Conservation (phyloP, 2,888 invertebrate species). For the Drosophila kuntzei region DNA sequence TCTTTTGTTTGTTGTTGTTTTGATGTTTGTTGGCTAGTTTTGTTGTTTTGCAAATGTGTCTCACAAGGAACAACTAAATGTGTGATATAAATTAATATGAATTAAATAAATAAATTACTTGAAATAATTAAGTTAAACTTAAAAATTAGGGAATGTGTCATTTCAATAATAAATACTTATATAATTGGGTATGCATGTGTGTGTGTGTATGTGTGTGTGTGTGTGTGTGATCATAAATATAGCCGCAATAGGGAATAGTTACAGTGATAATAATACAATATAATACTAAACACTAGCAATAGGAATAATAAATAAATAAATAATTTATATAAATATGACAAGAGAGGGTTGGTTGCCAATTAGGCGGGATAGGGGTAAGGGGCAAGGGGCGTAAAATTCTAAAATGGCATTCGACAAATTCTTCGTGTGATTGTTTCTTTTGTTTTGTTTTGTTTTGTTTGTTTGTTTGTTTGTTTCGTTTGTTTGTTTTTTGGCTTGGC, state of each 20-base stretch:
- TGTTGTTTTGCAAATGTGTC: not conserved
- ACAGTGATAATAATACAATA: slow-evolving; percentile 20
- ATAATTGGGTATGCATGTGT: not conserved
- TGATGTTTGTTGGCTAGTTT: slow-evolving; percentile 18
- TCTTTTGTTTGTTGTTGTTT: slow-evolving; percentile 39
- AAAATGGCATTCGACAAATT: slow-evolving; percentile 61
- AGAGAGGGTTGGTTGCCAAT: not conserved
- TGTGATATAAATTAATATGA: slow-evolving; percentile 6
- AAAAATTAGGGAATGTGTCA: slow-evolving; percentile 20
- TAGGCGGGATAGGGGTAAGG: not conserved
- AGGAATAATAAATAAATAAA: slow-evolving; percentile 53
- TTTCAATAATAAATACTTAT: slow-evolving; percentile 37
- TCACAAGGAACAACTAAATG: slow-evolving; percentile 20
- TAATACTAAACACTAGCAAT: slow-evolving; percentile 37
- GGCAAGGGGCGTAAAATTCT: slow-evolving; percentile 34
- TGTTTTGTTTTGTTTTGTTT: not conserved
- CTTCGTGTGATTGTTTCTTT: slow-evolving; percentile 18
- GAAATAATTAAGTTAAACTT: slow-evolving; percentile 14
- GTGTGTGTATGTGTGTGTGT: slow-evolving; percentile 16
- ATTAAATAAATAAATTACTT: slow-evolving; percentile 30
- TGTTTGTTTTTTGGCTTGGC: slow-evolving; percentile 24
- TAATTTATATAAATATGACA: slow-evolving; percentile 49
- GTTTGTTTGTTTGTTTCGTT: slow-evolving; percentile 1
- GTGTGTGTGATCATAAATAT: slow-evolving; percentile 27
- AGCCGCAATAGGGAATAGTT: slow-evolving; percentile 7